Conservation (phyloP, 2,113 vertebrate species). For the Forbesichthys papilliferus region DNA sequence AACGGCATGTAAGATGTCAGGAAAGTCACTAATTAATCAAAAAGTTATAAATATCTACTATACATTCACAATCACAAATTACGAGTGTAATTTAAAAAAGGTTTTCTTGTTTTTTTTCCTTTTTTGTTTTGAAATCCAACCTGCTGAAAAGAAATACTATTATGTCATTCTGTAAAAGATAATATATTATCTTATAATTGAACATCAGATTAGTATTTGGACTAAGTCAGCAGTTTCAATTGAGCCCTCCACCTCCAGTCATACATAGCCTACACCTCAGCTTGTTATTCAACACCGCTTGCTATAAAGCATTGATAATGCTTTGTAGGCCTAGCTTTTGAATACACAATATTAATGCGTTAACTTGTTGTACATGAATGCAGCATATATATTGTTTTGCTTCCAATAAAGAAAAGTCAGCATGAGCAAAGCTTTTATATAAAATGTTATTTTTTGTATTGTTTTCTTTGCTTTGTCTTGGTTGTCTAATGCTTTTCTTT, state of each 20-base stretch:
- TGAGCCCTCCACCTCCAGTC: slow-evolving; percentile 20
- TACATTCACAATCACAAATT: too few species aligned
- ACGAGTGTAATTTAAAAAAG: background rate
- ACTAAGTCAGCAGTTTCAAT: background rate
- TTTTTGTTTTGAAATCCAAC: slow-evolving; percentile 7
- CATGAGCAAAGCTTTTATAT: slow-evolving; percentile 20
- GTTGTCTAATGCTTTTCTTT: background rate
- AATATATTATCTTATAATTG: background rate
- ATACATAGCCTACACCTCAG: slow-evolving; percentile 14
- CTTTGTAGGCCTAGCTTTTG: slow-evolving; percentile 1
- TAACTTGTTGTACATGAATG: slow-evolving; percentile 19
- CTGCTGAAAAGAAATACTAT: background rate
- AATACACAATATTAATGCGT: background rate
- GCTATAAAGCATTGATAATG: slow-evolving; percentile 28
- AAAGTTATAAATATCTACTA: background rate
- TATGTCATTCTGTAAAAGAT: background rate
- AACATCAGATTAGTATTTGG: slow-evolving; percentile 1
- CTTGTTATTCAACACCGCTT: slow-evolving; percentile 10
- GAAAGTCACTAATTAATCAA: background rate
- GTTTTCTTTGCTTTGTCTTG: background rate
- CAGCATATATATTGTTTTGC: background rate
- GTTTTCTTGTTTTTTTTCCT: background rate
- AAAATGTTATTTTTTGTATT: background rate
- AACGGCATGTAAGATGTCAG: too few species aligned
- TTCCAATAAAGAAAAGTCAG: slow-evolving; percentile 27